Base-by-base conservation (phyloP, 64 coral and sea anemone species). In the Catalaphyllia jardinei region DNA sequence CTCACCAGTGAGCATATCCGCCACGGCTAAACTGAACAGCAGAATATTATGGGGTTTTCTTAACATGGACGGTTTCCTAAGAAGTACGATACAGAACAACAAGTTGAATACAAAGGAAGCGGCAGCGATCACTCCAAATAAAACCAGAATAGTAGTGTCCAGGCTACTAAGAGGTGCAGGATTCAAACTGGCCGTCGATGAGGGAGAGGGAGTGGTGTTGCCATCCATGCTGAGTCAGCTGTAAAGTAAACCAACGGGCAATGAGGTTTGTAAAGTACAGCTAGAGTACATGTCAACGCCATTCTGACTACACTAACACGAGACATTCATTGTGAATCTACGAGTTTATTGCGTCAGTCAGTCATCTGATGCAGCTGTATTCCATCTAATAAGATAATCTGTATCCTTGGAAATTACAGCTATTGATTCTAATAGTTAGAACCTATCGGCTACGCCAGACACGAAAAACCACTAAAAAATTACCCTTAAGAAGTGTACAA, bases 1-100 rank as follows among this genome's bases (percentile, higher is more conserved):
- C 81, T 85, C 81, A 85, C 81, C 81, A 13, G 63, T 85, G 11
- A 85, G 35, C 81, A 85, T 67, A 71, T 85, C 81, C 19, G 11
- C 35, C 62, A 85, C 62, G 4, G 81, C 81, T 29, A 85, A 71
- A 42, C 81, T 85, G 13, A 85, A 85, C 62, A 85, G 35, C 13
- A 85, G 62, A 85, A 85, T 85, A 71, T 85, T 85, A n/a, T 85
- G 81, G 12, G 62, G 62, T 71, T 71, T 85, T 24, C 64, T 85
- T 12, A 85, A 31, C 81, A 85, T 51, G 31, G 81, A 85, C 22
- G 24, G 81, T 65, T 71, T 85, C 31, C 22, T 69, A 4, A 71
- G 29, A 51, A 85, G 62, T 39, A 85, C 35, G 39, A 85, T 28
- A 10, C 62, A 67, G 62, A 85, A 85, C 35, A 85, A 49, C 19